These are phyloP conservation scores for Cetoscarus ocellatus DNA, from an alignment of 2,797 vertebrate genomes.

Conservation along the genomic window DNA sequence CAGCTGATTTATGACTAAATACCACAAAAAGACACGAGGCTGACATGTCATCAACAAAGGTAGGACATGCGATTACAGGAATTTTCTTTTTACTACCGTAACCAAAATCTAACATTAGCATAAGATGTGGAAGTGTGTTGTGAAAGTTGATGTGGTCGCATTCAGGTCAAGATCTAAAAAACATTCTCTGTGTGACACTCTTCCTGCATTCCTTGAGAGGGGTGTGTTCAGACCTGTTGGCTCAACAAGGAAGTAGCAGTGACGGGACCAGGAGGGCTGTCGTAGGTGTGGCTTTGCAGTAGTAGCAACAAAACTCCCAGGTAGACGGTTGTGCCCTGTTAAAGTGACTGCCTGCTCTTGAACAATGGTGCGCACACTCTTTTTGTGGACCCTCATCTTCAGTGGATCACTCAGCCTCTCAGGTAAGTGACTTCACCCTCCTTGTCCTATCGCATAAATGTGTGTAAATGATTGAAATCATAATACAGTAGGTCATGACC, in stretches of 20 bases:
- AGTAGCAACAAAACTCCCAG: slow-evolving; percentile 24
- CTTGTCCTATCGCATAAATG: slow-evolving; percentile 25
- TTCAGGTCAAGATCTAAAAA: background rate
- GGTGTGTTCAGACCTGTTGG: slow-evolving; percentile 56
- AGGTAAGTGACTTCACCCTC: slow-evolving; percentile 77
- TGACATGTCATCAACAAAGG: background rate
- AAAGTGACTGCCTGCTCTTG: slow-evolving; percentile 52
- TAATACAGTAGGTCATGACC: background rate
- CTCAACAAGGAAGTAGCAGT: slow-evolving; percentile 63
- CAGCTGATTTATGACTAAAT: slow-evolving; percentile 19
- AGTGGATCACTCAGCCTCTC: slow-evolving; percentile 57
- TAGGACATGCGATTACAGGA: background rate
- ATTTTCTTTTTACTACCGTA: background rate
- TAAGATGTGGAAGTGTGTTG: no score
- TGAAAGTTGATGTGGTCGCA: background rate
- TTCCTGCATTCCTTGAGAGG: slow-evolving; percentile 57
- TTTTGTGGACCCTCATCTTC: slow-evolving; percentile 77
- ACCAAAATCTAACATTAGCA: no score
- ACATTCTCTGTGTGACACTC: background rate
- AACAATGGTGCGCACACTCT: slow-evolving; percentile 70
- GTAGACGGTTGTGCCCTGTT: slow-evolving; percentile 48
- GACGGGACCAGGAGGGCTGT: slow-evolving; percentile 7
- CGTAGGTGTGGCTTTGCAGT: slow-evolving; percentile 65
- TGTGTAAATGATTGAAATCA: slow-evolving; percentile 75
- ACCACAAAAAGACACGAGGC: slow-evolving; percentile 6